Conservation (phyloP, 2,888 invertebrate species). For the Elmis aenea region DNA sequence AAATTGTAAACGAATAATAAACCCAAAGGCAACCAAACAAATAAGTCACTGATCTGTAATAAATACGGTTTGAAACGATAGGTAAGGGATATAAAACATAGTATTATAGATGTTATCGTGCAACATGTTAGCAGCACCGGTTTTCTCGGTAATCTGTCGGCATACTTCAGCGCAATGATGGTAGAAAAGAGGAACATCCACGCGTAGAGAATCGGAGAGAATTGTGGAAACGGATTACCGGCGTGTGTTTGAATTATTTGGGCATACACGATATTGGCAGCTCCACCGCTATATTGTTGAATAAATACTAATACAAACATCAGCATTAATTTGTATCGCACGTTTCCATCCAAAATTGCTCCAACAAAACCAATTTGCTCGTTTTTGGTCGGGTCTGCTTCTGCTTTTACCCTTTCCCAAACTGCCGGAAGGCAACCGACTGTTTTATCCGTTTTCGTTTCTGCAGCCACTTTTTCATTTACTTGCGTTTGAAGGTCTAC, state of each 20-base stretch:
- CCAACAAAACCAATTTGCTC: slow-evolving; percentile 10
- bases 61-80: slow-evolving; percentile 20
- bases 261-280: slow-evolving; percentile 25
- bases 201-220: slow-evolving; percentile 23
- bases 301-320: slow-evolving; percentile 23
- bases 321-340: slow-evolving; percentile 19
- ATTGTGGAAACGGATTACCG: slow-evolving; percentile 20
- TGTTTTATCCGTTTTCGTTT: too few species aligned
- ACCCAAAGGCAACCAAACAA: slow-evolving; percentile 23
- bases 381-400: neutral
- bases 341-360: slow-evolving; percentile 12
- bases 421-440: neutral
- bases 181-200: slow-evolving; percentile 18
- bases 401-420: neutral
- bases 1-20: slow-evolving; percentile 25
- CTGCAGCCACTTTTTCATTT: neutral
- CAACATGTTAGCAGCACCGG: slow-evolving; percentile 16
- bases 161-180: slow-evolving; percentile 16
- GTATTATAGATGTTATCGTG: neutral
- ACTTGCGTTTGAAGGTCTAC: neutral
- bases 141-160: slow-evolving; percentile 19
- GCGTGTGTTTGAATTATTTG: slow-evolving; percentile 24
- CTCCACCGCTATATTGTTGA: slow-evolving; percentile 26
- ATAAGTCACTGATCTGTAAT: slow-evolving; percentile 13
- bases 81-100: neutral